Conservation (phyloP, 2,888 invertebrate genomes). For the Bibio marci region DNA sequence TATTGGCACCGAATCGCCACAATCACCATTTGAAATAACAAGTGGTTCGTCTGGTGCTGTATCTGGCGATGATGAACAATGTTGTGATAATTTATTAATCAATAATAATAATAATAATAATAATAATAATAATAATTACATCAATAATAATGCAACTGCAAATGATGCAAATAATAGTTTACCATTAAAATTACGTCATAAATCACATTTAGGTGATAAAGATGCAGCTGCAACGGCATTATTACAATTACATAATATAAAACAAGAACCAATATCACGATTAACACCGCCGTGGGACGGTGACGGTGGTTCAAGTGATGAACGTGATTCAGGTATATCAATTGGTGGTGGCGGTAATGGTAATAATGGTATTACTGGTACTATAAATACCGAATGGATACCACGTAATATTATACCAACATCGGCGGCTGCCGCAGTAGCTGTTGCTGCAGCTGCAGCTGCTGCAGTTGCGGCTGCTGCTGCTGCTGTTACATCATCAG, state of each 20-base stretch:
- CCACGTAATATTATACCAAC: constrained; percentile 18
- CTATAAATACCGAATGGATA: constrained; percentile 26
- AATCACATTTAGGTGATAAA: constrained; percentile 76
- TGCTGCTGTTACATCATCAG: too few species aligned
- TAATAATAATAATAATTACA: too few species aligned
- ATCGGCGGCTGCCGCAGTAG: too few species aligned
- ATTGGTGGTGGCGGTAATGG: constrained; percentile 32
- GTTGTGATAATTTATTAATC: constrained; percentile 31
- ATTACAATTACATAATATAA: constrained; percentile 68
- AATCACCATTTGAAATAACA: constrained; percentile 66
- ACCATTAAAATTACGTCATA: constrained; percentile 81
- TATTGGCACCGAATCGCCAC: constrained; percentile 27
- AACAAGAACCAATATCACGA: constrained; percentile 65
- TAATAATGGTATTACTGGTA: constrained; percentile 35
- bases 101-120: too few species aligned
- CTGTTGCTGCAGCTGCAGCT: too few species aligned
- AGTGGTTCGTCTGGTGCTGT: constrained; percentile 46
- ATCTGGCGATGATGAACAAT: constrained; percentile 32
- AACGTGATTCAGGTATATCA: constrained; percentile 78
- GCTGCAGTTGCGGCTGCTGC: too few species aligned
- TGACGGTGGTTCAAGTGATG: constrained; percentile 70
- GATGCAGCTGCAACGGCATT: constrained; percentile 69
- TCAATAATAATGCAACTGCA: constrained; percentile 18
- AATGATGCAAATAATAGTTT: constrained; percentile 63
- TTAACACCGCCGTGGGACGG: constrained; percentile 73